phyloP scores from a whole-genome alignment of 1,140 invertebrate genomes.

The Lepidostoma basale region DNA sequence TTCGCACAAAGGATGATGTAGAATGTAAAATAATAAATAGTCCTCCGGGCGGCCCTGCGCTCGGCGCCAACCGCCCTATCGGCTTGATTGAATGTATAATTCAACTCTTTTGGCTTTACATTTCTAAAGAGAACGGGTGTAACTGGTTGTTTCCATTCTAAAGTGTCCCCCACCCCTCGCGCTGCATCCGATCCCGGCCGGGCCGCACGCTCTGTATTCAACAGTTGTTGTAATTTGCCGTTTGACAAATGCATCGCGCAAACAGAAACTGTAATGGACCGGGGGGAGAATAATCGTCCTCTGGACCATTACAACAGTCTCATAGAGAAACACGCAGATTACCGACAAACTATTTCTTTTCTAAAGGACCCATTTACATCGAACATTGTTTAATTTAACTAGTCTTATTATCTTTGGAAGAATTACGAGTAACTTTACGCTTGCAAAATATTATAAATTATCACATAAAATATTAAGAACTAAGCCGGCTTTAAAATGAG shows the following conservation, averaged over 20 bases:
- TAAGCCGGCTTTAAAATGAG: no score
- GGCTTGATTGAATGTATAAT: constrained; percentile 26
- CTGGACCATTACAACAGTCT: neutral
- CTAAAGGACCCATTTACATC: no score
- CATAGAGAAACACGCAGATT: neutral
- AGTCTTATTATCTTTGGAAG: no score
- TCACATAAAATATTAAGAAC: neutral
- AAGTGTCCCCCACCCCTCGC: constrained; percentile 19
- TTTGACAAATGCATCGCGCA: constrained; percentile 27
- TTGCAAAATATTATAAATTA: no score
- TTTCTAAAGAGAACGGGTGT: constrained; percentile 11
- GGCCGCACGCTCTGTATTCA: constrained; percentile 1
- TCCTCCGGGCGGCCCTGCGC: no score
- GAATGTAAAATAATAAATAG: no score
- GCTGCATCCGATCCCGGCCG: no score
- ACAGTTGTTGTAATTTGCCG: constrained; percentile 22
- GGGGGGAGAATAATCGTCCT: neutral
- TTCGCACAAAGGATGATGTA: no score
- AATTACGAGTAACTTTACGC: no score
- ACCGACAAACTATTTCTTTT: neutral
- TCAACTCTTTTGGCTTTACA: constrained; percentile 1
- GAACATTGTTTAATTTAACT: no score
- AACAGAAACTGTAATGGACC: neutral
- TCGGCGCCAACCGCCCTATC: neutral
- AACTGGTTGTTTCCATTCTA: constrained; percentile 23